Base-by-base conservation (phyloP, 2,797 vertebrate genomes). In the Poeciliopsis infans region DNA sequence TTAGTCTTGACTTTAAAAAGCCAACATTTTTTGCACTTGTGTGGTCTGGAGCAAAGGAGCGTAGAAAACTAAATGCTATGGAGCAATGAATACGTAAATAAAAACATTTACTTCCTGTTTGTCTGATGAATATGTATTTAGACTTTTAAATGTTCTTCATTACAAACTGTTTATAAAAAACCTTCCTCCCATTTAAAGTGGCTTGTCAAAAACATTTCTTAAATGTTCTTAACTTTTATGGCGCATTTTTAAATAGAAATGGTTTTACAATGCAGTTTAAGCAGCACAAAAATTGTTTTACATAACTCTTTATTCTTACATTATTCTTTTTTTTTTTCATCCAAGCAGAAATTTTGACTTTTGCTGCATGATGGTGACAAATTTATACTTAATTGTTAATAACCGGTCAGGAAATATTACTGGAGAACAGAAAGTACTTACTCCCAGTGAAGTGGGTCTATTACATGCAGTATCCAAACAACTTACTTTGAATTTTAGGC, bases 401-500 rank as follows among this genome's bases (percentile, higher is more conserved):
- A 43, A 13, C 0, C 6, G 1, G 43, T 43, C 23, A n/a, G 39
- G 23, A 43, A 13, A 69, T n/a, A 45, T 43, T n/a, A 45, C 66
- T 69, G 25, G 4, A 41, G 66, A 1, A n/a, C 57, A 25, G 2
- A 13, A 69, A 45, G 15, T 69, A 69, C 66, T 45, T 68, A 25
- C 51, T 31, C 57, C 4, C 12, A 31, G 5, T 64, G 33, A 64
- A 64, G 2, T 59, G 57, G 10, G 39, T 2, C 66, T 45, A 13
- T 43, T 41, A 23, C 2, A 7, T 25, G 20, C 25, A n/a, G 11
- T 15, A 41, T 57, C 23, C 55, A 72, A 83, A 74, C 18, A 53
- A 23, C 73, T 81, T 53, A 36, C 11, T 76, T 79, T 78, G 3
- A 7, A 25, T 66, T 16, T n/a, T 69, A 6, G n/a, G 39, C 25